These are phyloP conservation scores for Drosophila testacea DNA, from an alignment of 2,888 invertebrate species.

Conservation along the genomic window DNA sequence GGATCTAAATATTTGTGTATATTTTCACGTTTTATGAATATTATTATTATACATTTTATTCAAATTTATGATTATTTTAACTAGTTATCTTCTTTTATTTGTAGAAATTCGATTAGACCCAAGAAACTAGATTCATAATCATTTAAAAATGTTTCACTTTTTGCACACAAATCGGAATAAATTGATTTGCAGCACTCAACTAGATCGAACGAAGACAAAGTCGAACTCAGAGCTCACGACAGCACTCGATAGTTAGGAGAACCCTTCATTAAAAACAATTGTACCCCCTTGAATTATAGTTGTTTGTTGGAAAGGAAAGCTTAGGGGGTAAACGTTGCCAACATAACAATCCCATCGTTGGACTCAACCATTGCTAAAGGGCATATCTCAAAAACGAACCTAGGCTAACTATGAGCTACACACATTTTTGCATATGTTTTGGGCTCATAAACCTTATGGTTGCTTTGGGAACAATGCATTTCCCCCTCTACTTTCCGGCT, in stretches of 20 bases:
- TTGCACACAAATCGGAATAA: constrained; percentile 1
- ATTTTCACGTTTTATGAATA: no score
- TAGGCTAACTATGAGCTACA: constrained; percentile 20
- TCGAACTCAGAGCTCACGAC: constrained; percentile 33
- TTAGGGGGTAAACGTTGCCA: constrained; percentile 37
- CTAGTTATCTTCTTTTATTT: no score
- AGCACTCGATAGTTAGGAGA: constrained; percentile 13
- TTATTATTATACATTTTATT: no score
- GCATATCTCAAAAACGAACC: constrained; percentile 26
- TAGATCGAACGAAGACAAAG: constrained; percentile 6
- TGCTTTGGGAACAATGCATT: constrained; percentile 40
- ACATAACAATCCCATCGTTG: constrained; percentile 31
- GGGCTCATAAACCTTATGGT: constrained; percentile 48
- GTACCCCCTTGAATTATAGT: constrained; percentile 48
- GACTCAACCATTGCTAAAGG: constrained; percentile 33
- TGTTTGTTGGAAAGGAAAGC: constrained; percentile 15
- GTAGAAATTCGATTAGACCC: no score
- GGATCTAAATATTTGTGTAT: no score
- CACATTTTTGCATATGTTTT: constrained; percentile 57
- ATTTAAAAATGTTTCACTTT: constrained; percentile 1
- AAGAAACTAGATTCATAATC: background rate
- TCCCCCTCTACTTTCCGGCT: background rate
- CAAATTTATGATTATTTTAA: no score
- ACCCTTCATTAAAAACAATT: constrained; percentile 58
- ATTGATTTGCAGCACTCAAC: constrained; percentile 1